Evolutionary conservation across 2,888 invertebrate species (phyloP).

Genomic region (Eristalinus sepulchralis): DNA sequence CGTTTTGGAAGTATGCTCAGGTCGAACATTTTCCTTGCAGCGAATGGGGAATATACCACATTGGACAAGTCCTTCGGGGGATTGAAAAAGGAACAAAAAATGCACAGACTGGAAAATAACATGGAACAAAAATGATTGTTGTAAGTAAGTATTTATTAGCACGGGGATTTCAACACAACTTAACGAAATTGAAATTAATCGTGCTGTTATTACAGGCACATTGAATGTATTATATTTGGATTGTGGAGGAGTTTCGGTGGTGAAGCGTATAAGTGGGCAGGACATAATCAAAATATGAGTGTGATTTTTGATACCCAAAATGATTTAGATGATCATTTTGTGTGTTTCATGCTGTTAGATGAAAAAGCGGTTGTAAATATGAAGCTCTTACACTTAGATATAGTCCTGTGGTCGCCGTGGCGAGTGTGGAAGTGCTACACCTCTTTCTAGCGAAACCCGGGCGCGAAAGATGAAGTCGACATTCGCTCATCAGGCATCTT

Average conservation of each 20-base stretch:
- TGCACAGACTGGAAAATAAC: slow-evolving; percentile 8
- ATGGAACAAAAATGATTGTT: slow-evolving; percentile 58
- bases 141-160: slow-evolving; percentile 70
- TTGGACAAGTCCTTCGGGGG: slow-evolving; percentile 54
- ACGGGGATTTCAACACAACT: slow-evolving; percentile 69
- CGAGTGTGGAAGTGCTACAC: no score
- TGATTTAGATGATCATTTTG: neutral
- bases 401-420: no score
- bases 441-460: no score
- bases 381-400: no score
- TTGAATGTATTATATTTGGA: slow-evolving; percentile 38
- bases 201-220: slow-evolving; percentile 51
- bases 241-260: neutral
- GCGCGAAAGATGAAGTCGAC: no score
- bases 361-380: neutral
- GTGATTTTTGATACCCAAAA: neutral
- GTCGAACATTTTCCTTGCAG: slow-evolving; percentile 29
- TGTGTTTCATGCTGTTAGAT: neutral
- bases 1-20: slow-evolving; percentile 28
- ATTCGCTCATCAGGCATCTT: no score
- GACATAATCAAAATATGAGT: slow-evolving; percentile 18
- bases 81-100: slow-evolving; percentile 46
- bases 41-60: slow-evolving; percentile 53
- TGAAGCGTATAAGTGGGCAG: slow-evolving; percentile 26
- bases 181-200: slow-evolving; percentile 68